Evolutionary conservation across 2,888 invertebrate genomes (phyloP).

Genomic region (Pammene fasciana): DNA sequence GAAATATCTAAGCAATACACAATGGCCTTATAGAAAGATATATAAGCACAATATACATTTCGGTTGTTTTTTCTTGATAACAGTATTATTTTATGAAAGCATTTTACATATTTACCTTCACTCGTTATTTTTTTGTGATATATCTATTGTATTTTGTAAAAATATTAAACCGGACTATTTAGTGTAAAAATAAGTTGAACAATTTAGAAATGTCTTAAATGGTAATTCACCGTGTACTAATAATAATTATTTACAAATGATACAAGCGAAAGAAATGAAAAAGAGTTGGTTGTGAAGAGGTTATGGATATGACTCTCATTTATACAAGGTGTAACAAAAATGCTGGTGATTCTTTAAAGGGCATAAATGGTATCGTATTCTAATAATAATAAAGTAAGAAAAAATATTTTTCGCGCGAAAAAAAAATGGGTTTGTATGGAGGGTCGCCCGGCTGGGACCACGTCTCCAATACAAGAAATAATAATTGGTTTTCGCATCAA

Average conservation of each 20-base stretch:
- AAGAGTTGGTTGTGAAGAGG: constrained; percentile 20
- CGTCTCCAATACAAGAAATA: no score
- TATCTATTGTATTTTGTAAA: constrained; percentile 43
- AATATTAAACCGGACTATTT: constrained; percentile 30
- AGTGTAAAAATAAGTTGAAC: constrained; percentile 12
- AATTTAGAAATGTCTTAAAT: neutral
- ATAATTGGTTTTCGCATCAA: no score
- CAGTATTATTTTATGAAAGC: constrained; percentile 68
- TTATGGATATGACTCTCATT: neutral
- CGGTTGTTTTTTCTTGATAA: constrained; percentile 54
- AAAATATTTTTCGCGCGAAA: no score
- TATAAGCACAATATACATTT: constrained; percentile 56
- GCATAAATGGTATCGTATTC: no score
- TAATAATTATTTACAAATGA: neutral
- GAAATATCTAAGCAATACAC: constrained; percentile 63
- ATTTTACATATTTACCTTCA: constrained; percentile 50
- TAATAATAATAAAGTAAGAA: no score
- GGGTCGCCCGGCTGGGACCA: no score
- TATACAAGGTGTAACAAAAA: neutral
- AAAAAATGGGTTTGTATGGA: no score
- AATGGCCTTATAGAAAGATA: constrained; percentile 66
- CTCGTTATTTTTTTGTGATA: constrained; percentile 63
- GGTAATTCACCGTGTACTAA: constrained; percentile 11
- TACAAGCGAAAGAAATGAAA: constrained; percentile 1
- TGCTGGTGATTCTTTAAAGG: no score